Evolutionary conservation across 2,797 vertebrate species (phyloP).

Genomic region (Thamnophis elegans): DNA sequence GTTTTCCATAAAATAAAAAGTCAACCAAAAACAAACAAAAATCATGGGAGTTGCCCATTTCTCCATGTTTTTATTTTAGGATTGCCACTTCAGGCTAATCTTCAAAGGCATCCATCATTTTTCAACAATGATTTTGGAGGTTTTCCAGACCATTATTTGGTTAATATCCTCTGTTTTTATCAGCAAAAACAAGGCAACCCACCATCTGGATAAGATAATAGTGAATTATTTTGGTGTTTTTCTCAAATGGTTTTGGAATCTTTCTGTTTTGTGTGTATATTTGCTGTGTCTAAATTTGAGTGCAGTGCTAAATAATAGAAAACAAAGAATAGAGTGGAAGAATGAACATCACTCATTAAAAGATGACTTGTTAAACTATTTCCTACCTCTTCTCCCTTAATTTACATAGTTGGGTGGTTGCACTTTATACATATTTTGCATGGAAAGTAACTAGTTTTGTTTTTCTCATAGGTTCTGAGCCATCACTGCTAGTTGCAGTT

Average conservation of each 20-base stretch:
- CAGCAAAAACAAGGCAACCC: not conserved
- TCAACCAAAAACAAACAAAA: not conserved
- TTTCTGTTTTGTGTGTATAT: not conserved
- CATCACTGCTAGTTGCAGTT: slow-evolving; percentile 81
- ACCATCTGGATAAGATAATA: not conserved
- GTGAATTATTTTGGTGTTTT: not conserved
- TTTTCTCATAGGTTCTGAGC: slow-evolving; percentile 74
- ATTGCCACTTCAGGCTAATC: not conserved
- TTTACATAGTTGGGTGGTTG: not conserved
- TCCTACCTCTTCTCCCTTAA: not conserved
- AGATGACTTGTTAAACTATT: not conserved
- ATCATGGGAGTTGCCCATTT: not conserved
- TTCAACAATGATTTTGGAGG: not conserved
- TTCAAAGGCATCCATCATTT: not conserved
- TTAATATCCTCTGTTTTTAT: not conserved
- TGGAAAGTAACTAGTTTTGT: slow-evolving; percentile 1
- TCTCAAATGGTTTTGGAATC: not conserved
- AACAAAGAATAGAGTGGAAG: not conserved
- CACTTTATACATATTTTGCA: not conserved
- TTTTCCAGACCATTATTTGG: not conserved
- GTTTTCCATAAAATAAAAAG: not conserved
- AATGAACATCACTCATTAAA: not conserved
- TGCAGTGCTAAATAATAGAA: not conserved
- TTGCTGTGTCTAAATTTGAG: not conserved
- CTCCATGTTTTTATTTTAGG: not conserved